Evolutionary conservation across 2,888 invertebrate species (phyloP).

Genomic region (Brachyptera risi): DNA sequence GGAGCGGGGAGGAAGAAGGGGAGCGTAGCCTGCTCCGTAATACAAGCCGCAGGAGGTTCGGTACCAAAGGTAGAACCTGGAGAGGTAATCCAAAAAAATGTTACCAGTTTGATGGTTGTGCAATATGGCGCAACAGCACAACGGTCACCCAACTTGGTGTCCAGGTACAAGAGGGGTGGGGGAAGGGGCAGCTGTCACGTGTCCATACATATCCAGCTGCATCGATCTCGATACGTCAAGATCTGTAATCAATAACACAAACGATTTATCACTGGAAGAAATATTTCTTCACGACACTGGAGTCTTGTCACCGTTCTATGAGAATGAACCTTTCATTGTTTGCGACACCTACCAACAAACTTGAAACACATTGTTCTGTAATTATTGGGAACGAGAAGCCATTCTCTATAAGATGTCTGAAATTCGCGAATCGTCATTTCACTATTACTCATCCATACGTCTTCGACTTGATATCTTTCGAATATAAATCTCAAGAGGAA

Average conservation of each 20-base stretch:
- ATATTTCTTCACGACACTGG: too few relatives aligned
- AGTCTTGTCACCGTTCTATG: too few relatives aligned
- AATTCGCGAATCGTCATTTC: too few relatives aligned
- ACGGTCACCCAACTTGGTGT: constrained; percentile 20
- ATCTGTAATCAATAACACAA: neutral
- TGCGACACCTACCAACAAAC: too few relatives aligned
- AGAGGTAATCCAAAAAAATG: constrained; percentile 12
- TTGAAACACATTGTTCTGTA: too few relatives aligned
- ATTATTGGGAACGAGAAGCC: too few relatives aligned
- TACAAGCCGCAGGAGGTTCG: constrained; percentile 1
- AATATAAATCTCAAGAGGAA: too few relatives aligned
- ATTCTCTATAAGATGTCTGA: too few relatives aligned
- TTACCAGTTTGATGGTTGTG: constrained; percentile 17
- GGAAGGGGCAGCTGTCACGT: constrained; percentile 24
- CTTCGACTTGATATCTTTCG: too few relatives aligned
- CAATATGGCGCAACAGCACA: constrained; percentile 17
- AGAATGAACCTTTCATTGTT: too few relatives aligned
- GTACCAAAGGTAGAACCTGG: neutral
- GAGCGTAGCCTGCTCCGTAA: constrained; percentile 14
- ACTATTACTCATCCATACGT: too few relatives aligned
- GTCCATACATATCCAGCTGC: neutral
- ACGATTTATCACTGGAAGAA: constrained; percentile 10
- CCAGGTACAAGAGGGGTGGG: neutral
- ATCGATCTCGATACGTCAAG: neutral
- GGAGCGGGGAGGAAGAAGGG: constrained; percentile 1